Evolutionary conservation across 1,140 invertebrate genomes (phyloP), one percentile per base, ranked within the genome.

Genomic region (Harlomillsia oculata): DNA sequence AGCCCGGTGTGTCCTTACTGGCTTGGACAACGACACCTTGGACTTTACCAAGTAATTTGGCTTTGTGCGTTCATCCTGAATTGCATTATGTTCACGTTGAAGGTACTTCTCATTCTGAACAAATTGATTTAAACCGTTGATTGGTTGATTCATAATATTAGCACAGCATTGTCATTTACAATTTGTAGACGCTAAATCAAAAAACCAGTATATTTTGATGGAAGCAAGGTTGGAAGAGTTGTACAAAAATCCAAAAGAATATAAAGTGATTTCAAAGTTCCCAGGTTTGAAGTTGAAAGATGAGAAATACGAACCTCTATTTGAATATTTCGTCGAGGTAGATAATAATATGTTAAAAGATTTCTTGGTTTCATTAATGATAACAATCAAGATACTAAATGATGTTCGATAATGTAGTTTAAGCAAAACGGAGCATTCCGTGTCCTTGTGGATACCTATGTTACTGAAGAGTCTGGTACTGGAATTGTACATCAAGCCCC

Each of bases 21-120:
- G 90, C 94, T 4, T 99, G 97, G 96, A 99, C 97, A 14, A 99
- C 97, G 16, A 99, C 97, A 11, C 97, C 97, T 1, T 99, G 97
- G 96, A 99, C 97, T 18, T 74, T 99, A 50, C 96, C 97, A 0
- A 96, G 91, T 65, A 99, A 99, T 75, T 70, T 99, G 61, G 81
- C 93, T 1, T 78, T 97, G 1, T 97, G 93, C 77, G 93, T 97
- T 2, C 87, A 99, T 77, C 84, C 93, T 14, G 83, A 84, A 23
- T 76, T 92, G 62, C 80, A 77, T 32, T 99, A 99, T 73, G 80
- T 93, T 0, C 83, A 89, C 72, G 72, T 91, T 2, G 75, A 80
- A 72, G 77, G 75, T 74, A 66, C 32, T 25, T 16, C 20, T 29
- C 73, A n/a, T 69, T n/a, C n/a, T n/a, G n/a, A 68, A 69, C 69